These are phyloP conservation scores for Tarsius wallacei DNA, from an alignment of 2,797 vertebrate species.

Conservation along the genomic window DNA sequence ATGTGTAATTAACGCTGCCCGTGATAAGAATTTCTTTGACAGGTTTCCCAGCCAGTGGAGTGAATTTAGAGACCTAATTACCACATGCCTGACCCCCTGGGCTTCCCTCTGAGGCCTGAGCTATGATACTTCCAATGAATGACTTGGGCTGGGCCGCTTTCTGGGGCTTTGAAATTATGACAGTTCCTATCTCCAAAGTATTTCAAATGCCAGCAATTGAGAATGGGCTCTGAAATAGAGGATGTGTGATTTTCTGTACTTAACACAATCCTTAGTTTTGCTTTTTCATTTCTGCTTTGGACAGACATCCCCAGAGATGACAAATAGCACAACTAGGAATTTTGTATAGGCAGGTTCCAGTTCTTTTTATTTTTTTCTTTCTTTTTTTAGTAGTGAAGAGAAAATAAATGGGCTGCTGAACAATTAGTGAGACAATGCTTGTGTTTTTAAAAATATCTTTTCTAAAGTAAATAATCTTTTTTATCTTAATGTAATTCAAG, in stretches of 20 bases:
- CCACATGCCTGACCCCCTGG: constrained; percentile 46
- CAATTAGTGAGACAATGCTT: neutral
- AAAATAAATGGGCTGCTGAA: constrained; percentile 24
- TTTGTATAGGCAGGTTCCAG: neutral
- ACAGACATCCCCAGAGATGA: neutral
- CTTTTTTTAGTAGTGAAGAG: neutral
- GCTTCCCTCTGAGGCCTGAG: neutral
- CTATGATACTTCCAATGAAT: constrained; percentile 10
- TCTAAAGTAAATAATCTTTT: neutral
- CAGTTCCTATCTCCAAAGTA: neutral
- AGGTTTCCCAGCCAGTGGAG: constrained; percentile 64
- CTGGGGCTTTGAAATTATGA: constrained; percentile 34
- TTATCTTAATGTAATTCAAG: neutral
- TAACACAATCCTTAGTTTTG: neutral
- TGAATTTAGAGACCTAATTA: constrained; percentile 77
- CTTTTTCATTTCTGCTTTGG: constrained; percentile 12
- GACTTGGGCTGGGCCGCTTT: neutral
- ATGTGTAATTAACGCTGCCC: constrained; percentile 59
- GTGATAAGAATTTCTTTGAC: constrained; percentile 67
- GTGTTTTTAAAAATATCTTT: neutral
- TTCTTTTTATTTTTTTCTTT: neutral
- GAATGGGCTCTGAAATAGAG: neutral
- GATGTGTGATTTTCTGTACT: neutral
- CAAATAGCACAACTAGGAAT: neutral
- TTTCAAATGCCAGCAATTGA: constrained; percentile 41